Evolutionary conservation across 1,140 invertebrate genomes (phyloP).

Genomic region (Lordiphosa mommai): DNA sequence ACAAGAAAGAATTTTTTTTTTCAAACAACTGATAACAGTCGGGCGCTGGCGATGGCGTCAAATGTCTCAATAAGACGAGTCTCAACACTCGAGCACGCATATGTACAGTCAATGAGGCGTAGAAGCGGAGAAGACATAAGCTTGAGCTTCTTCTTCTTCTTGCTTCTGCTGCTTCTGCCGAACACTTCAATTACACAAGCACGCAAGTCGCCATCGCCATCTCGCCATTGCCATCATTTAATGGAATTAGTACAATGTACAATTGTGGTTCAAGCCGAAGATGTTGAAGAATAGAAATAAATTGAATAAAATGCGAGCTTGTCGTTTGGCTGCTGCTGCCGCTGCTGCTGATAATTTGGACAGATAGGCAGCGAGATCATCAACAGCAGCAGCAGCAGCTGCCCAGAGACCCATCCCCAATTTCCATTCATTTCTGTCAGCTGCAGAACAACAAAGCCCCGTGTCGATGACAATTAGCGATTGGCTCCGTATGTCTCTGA

Average conservation of each 20-base stretch:
- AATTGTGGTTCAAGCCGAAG: constrained; percentile 69
- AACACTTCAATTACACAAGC: constrained; percentile 72
- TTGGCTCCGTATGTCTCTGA: constrained; percentile 40
- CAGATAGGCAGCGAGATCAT: constrained; percentile 63
- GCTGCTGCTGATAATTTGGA: constrained; percentile 59
- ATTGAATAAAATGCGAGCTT: constrained; percentile 64
- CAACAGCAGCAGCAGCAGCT: constrained; percentile 18
- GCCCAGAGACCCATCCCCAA: constrained; percentile 52
- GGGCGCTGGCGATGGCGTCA: constrained; percentile 43
- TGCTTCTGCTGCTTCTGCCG: constrained; percentile 23
- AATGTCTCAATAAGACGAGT: constrained; percentile 66
- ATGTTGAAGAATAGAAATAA: constrained; percentile 70
- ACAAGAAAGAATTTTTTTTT: constrained; percentile 14
- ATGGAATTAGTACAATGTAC: constrained; percentile 75
- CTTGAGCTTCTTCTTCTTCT: constrained; percentile 16
- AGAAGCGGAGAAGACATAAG: constrained; percentile 39
- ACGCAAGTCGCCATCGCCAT: constrained; percentile 53
- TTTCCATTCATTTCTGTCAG: constrained; percentile 53
- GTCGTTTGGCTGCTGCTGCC: constrained; percentile 31
- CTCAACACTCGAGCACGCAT: constrained; percentile 53
- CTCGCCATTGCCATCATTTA: constrained; percentile 47
- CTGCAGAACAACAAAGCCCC: constrained; percentile 60
- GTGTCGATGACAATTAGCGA: constrained; percentile 75
- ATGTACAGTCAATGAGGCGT: constrained; percentile 60
- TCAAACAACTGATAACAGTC: constrained; percentile 51